Conservation (phyloP, 2,113 vertebrate genomes). For the Odontesthes bonariensis region DNA sequence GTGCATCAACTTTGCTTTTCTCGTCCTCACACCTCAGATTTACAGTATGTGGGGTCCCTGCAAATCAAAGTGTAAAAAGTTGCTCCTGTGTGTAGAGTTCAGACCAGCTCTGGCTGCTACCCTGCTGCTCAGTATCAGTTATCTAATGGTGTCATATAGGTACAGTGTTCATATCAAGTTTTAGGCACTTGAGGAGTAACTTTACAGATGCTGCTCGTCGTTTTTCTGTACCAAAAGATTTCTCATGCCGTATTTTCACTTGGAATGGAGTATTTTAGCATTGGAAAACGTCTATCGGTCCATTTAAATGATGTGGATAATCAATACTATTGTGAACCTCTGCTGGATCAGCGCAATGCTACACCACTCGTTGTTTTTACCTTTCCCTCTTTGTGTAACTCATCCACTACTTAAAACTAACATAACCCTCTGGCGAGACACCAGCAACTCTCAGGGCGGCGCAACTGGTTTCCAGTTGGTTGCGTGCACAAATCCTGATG, state of each 20-base stretch:
- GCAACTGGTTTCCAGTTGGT: constrained; percentile 36
- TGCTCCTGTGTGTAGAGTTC: not conserved
- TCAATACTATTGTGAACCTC: constrained; percentile 15
- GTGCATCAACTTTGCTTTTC: too few species aligned
- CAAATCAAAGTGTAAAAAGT: too few species aligned
- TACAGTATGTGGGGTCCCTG: too few species aligned
- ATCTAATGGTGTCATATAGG: not conserved
- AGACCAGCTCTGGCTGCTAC: too few species aligned
- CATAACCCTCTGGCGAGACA: not conserved
- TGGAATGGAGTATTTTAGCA: not conserved
- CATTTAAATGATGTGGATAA: constrained; percentile 30
- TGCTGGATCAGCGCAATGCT: constrained; percentile 11
- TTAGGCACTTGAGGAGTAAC: not conserved
- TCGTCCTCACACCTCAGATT: too few species aligned
- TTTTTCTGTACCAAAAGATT: not conserved
- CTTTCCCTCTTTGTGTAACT: constrained; percentile 35
- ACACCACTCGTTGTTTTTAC: not conserved
- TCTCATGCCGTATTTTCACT: not conserved
- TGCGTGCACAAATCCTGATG: not conserved
- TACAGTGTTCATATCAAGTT: not conserved
- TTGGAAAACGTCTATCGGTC: not conserved
- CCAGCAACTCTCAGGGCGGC: not conserved
- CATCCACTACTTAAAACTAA: constrained; percentile 7
- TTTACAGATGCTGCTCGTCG: not conserved
- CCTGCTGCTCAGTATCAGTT: not conserved